Conservation (phyloP, 2,113 vertebrate species). For the Odocoileus virginianus region DNA sequence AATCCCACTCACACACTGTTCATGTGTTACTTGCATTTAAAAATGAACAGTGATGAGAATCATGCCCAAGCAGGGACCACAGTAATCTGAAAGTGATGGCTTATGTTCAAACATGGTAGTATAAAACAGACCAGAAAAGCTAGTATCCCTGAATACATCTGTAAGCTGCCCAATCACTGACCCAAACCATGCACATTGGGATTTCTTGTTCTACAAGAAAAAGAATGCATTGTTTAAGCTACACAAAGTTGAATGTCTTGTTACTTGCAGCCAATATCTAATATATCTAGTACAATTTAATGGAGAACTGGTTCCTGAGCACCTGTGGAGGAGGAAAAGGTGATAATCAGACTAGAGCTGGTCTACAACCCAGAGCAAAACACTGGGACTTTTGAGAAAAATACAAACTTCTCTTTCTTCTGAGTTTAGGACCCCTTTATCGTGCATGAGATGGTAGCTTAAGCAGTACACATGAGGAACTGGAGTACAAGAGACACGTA, state of each 20-base stretch:
- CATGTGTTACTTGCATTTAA: not conserved
- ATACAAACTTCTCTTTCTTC: not conserved
- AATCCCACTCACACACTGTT: not conserved
- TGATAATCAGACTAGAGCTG: not conserved
- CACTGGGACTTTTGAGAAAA: slow-evolving; percentile 48
- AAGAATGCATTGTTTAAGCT: not conserved
- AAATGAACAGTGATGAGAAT: not conserved
- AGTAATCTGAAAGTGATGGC: not conserved
- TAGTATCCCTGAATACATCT: too few relatives aligned
- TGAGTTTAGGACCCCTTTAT: slow-evolving; percentile 61
- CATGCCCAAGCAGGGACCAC: not conserved
- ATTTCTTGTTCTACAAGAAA: not conserved
- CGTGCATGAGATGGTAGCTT: slow-evolving; percentile 60
- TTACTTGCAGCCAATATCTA: not conserved
- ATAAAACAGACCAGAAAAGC: not conserved
- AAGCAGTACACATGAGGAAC: not conserved
- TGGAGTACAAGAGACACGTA: slow-evolving; percentile 51
- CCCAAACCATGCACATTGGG: not conserved
- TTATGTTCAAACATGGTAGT: not conserved
- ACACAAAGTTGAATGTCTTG: not conserved
- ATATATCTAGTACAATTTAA: not conserved
- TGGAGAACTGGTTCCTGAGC: not conserved
- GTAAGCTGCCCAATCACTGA: not conserved
- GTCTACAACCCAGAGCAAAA: not conserved
- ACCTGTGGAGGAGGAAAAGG: not conserved